Conservation (phyloP, 2,797 vertebrate genomes). For the Epinephelus malabaricus region DNA sequence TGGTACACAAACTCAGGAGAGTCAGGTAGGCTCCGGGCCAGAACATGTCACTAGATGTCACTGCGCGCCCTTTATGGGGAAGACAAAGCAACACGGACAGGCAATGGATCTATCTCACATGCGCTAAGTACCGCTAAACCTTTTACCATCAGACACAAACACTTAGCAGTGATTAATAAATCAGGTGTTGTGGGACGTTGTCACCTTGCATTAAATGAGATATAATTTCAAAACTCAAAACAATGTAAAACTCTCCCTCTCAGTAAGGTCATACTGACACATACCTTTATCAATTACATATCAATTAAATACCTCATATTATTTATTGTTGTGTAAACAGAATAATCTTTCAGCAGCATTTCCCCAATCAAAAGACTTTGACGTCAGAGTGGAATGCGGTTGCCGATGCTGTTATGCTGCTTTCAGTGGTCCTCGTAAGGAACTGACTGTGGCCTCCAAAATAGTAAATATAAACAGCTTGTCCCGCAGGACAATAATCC, state of each 20-base stretch:
- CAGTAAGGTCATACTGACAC: neutral
- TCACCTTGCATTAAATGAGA: neutral
- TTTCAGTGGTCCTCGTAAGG: constrained; percentile 26
- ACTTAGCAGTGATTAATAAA: neutral
- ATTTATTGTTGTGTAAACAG: neutral
- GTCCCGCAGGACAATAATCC: accelerated
- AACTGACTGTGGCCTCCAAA: accelerated
- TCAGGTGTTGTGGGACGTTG: neutral
- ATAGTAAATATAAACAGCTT: neutral
- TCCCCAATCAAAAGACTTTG: constrained; percentile 55
- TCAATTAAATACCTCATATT: neutral
- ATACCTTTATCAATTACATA: neutral
- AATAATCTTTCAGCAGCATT: constrained; percentile 1
- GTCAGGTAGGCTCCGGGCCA: neutral
- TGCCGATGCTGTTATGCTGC: constrained; percentile 66
- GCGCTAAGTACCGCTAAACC: no score
- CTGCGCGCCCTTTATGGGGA: constrained; percentile 12
- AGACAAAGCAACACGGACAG: neutral
- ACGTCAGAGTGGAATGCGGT: constrained; percentile 78
- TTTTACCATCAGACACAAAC: no score
- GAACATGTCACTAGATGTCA: constrained; percentile 63
- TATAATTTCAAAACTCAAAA: neutral
- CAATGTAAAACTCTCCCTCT: neutral
- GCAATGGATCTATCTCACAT: neutral
- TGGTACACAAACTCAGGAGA: neutral